phyloP scores from a whole-genome alignment of 2,797 vertebrate genomes.

The Vultur gryphus region DNA sequence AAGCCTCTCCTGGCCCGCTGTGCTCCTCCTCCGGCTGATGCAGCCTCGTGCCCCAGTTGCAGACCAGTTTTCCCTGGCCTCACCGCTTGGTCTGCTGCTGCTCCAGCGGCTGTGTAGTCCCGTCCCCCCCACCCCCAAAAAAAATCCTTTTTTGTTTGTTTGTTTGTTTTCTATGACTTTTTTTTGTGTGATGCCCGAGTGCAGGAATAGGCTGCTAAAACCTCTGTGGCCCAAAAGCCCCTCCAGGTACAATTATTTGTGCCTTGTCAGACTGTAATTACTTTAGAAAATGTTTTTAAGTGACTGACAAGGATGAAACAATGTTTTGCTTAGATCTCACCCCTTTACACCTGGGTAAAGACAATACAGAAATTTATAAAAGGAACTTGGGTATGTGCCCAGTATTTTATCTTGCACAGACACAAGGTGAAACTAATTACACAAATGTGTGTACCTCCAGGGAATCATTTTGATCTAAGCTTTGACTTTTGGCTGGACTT shows the following conservation, averaged over 20 bases:
- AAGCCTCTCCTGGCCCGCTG: neutral
- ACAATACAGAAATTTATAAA: conserved; percentile 39
- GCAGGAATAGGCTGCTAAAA: neutral
- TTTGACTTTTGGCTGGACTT: conserved; percentile 70
- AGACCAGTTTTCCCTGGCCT: neutral
- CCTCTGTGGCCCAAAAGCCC: conserved; percentile 17
- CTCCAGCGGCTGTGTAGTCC: neutral
- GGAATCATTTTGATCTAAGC: conserved; percentile 70
- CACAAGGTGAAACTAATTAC: conserved; percentile 75
- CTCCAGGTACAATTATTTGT: conserved; percentile 50
- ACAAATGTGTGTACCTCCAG: conserved; percentile 66
- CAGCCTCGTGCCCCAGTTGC: neutral
- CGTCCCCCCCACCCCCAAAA: accelerated
- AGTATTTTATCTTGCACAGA: conserved; percentile 64
- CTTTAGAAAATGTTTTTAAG: conserved; percentile 59
- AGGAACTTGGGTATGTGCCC: conserved; percentile 49
- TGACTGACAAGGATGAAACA: conserved; percentile 35
- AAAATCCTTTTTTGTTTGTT: accelerated
- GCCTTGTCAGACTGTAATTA: conserved; percentile 6
- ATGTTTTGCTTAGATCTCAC: conserved; percentile 10
- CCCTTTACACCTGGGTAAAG: conserved; percentile 58
- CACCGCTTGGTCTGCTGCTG: neutral
- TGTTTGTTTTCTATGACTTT: neutral
- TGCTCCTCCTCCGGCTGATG: neutral
- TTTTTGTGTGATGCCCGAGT: neutral